Evolutionary conservation across 2,797 vertebrate species (phyloP).

Genomic region (Peromyscus nudipes): DNA sequence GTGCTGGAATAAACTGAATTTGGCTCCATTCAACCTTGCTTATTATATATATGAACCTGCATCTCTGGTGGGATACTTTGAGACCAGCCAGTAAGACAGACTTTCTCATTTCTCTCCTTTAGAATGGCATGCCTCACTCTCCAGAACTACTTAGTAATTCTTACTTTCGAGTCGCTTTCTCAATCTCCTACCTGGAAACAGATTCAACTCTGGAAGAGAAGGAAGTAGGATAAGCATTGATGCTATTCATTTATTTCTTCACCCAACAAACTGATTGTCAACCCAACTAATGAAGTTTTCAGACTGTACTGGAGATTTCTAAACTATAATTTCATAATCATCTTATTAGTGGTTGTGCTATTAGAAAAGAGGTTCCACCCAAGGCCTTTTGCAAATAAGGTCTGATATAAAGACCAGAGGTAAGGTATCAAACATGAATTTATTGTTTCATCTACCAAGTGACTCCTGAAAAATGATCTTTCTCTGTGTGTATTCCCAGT

Average conservation of each 20-base stretch:
- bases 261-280: neutral
- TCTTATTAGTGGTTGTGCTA: neutral
- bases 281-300: neutral
- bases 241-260: neutral
- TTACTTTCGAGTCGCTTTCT: neutral
- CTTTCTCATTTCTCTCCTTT: neutral
- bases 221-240: neutral
- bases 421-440: neutral
- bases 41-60: neutral
- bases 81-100: neutral
- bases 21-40: neutral
- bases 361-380: neutral
- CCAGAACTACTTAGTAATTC: neutral
- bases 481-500: neutral
- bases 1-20: neutral
- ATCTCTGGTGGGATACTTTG: neutral
- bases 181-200: neutral
- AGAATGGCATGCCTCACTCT: neutral
- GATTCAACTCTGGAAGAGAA: neutral
- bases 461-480: neutral
- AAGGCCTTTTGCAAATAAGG: neutral
- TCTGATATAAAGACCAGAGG: neutral
- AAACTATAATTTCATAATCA: neutral
- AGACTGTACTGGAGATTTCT: neutral
- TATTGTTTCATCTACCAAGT: neutral